These are phyloP conservation scores for Galemys pyrenaicus DNA, from an alignment of 2,113 vertebrate genomes.

Conservation along the genomic window DNA sequence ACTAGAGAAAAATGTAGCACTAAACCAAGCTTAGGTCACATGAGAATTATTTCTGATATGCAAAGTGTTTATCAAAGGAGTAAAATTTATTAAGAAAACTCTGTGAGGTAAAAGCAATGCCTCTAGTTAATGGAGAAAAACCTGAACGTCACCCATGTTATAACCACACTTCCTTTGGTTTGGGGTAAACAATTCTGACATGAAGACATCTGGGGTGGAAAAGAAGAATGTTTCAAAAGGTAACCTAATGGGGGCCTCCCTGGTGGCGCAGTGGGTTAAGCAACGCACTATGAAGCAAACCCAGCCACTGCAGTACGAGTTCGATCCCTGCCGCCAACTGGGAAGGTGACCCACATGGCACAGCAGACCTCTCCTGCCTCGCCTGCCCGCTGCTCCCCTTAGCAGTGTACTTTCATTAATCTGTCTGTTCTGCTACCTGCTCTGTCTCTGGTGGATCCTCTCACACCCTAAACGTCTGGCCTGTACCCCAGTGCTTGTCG, in stretches of 20 bases:
- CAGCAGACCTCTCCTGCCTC: no score
- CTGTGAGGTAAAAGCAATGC: neutral
- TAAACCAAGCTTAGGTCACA: neutral
- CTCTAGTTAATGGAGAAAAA: neutral
- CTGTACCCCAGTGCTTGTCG: no score
- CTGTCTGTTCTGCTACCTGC: no score
- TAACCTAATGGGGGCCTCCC: neutral
- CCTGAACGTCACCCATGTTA: neutral
- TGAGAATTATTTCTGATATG: neutral
- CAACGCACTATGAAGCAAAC: no score
- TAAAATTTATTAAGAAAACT: slow-evolving; percentile 33
- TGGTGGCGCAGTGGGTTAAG: no score
- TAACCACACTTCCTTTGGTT: neutral
- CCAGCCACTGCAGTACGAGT: no score
- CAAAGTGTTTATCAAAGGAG: neutral
- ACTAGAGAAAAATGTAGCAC: neutral
- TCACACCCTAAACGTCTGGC: no score
- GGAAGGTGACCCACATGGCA: no score
- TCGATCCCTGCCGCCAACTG: no score
- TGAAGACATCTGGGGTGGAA: neutral
- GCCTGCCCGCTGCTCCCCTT: no score
- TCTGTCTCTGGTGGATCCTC: no score
- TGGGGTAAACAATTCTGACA: neutral
- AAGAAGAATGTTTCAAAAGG: neutral
- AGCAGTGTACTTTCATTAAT: no score